A percentile compares a stretch with the other conserved stretches of the same genome.
phyloP scores from a whole-genome alignment of 2,888 invertebrate species.

The Eupeodes latifasciatus region DNA sequence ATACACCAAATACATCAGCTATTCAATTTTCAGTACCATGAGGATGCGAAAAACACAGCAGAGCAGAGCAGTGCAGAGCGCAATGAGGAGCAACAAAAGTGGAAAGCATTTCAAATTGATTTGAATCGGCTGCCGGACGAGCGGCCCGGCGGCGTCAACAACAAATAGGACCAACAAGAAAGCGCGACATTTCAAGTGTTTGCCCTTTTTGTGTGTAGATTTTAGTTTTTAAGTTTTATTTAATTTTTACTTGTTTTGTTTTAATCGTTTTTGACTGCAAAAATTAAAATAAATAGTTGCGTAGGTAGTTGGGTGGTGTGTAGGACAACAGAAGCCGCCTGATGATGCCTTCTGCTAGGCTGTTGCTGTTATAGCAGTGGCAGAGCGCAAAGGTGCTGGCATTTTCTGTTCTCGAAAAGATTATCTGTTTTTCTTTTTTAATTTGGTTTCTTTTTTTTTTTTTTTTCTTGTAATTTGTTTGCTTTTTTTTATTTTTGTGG shows the following conservation, averaged over 20 bases:
- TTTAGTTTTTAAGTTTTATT: constrained; percentile 32
- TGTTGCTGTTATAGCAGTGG: neutral
- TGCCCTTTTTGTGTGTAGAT: constrained; percentile 65
- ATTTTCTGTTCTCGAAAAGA: constrained; percentile 71
- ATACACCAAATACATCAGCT: constrained; percentile 11
- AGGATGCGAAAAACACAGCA: neutral
- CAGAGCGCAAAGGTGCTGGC: constrained; percentile 67
- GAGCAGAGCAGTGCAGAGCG: too few species aligned
- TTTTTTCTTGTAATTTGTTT: constrained; percentile 24
- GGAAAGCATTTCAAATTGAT: constrained; percentile 71
- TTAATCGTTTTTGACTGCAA: constrained; percentile 56
- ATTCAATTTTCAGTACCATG: neutral
- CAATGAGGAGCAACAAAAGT: constrained; percentile 12
- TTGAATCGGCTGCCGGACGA: constrained; percentile 73
- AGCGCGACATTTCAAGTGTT: constrained; percentile 66
- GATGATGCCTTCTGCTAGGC: constrained; percentile 28
- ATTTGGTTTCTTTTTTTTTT: neutral
- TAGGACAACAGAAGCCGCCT: constrained; percentile 66
- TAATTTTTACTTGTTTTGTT: neutral
- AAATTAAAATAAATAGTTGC: constrained; percentile 73
- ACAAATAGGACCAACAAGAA: constrained; percentile 50
- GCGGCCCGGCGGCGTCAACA: constrained; percentile 69
- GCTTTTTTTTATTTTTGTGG: constrained; percentile 53
- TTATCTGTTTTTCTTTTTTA: constrained; percentile 41
- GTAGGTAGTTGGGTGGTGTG: constrained; percentile 67